Percentiles rank a stretch among this genome's conserved stretches.
Conservation (phyloP, 2,888 invertebrate genomes). For the Campopleginae sp. region DNA sequence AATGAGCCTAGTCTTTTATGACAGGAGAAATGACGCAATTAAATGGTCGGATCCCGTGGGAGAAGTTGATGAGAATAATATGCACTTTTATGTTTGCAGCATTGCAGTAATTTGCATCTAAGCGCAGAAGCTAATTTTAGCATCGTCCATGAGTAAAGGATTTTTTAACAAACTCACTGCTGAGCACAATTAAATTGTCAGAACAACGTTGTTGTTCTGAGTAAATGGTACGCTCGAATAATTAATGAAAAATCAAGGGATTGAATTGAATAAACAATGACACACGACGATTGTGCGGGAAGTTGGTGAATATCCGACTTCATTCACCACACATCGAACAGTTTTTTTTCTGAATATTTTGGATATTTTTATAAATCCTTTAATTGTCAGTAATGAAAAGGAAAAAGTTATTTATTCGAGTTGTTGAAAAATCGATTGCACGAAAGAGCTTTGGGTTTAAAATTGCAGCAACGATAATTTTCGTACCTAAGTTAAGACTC, state of each 20-base stretch:
- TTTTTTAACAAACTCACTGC: background rate
- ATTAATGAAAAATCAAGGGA: background rate
- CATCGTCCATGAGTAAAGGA: background rate
- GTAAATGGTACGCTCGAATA: background rate
- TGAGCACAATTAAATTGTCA: background rate
- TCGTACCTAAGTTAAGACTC: background rate
- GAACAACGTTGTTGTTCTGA: background rate
- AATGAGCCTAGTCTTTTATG: conserved; percentile 37
- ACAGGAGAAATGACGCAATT: conserved; percentile 47
- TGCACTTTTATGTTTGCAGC: conserved; percentile 14
- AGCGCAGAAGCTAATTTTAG: background rate
- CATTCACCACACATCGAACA: background rate
- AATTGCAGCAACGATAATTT: background rate
- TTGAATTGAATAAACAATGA: background rate
- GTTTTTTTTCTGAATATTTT: background rate
- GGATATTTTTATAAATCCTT: background rate
- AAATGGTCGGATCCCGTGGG: conserved; percentile 23
- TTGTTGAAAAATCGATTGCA: background rate
- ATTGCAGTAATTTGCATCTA: conserved; percentile 24
- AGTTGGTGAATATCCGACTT: background rate
- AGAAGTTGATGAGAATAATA: conserved; percentile 7
- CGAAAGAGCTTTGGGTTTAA: background rate
- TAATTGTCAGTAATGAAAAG: background rate
- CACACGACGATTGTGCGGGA: background rate
- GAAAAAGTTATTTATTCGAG: background rate